Evolutionary conservation across 2,113 vertebrate species (phyloP).

Genomic region (Otis tarda): DNA sequence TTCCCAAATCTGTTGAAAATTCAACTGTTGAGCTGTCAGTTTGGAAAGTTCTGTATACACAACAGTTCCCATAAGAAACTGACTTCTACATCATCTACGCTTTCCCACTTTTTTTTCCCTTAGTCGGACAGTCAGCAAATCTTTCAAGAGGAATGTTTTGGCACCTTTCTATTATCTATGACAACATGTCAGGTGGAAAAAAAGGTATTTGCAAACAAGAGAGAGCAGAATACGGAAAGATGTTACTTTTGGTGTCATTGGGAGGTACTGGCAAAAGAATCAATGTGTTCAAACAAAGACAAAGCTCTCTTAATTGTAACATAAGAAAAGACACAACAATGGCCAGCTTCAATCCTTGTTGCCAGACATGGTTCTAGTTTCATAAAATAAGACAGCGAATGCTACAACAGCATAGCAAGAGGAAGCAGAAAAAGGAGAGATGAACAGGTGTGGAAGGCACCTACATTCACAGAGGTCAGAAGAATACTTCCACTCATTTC

Average conservation of each 20-base stretch:
- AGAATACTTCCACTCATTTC: neutral
- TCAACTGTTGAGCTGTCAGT: neutral
- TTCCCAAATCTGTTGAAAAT: neutral
- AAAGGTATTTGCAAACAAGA: constrained; percentile 18
- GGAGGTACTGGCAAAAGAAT: neutral
- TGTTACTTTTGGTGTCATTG: neutral
- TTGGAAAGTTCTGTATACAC: neutral
- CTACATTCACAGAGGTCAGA: neutral
- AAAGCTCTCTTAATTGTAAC: neutral
- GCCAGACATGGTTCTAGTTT: neutral
- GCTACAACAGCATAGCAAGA: neutral
- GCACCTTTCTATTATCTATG: constrained; percentile 20
- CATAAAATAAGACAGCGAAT: neutral
- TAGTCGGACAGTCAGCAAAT: neutral
- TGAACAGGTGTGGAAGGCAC: neutral
- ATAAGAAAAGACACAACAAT: neutral
- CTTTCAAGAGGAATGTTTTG: constrained; percentile 9
- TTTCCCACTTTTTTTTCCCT: neutral
- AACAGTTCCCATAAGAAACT: neutral
- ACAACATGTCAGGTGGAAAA: neutral
- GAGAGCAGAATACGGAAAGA: neutral
- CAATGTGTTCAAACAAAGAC: neutral
- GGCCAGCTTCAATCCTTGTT: neutral
- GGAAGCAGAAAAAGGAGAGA: neutral
- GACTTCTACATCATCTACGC: neutral